Evolutionary conservation across 2,113 vertebrate genomes (phyloP), one percentile per base, ranked within the genome.

Genomic region (Alouatta palliata): DNA sequence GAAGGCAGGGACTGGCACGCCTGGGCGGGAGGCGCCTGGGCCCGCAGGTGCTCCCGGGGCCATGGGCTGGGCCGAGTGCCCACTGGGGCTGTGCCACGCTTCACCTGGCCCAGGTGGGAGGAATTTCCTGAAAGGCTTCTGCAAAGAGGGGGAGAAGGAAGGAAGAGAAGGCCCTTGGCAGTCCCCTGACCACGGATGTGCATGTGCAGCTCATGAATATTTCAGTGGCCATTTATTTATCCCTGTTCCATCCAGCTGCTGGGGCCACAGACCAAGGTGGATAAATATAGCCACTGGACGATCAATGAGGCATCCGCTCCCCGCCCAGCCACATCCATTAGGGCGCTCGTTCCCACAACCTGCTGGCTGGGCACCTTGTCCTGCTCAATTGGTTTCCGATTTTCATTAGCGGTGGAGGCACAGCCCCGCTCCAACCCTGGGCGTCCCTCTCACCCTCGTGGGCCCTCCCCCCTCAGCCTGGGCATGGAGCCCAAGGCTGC

Each of bases 161-260:
- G 98, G 97, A 98, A 98, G 95, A 91, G 96, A 97, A 98, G 98
- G 98, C 92, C 97, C 97, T 77, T 96, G 95, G 96, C 81, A 58
- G 97, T 98, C 97, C 98, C 97, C 97, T 97, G 98, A 97, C 45
- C 97, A 97, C 98, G 97, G 98, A 98, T 98, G 98, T 98, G 98
- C 98, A 97, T 98, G 98, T 98, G 98, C 98, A 98, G 98, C 98
- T 98, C 98, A 99, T 99, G 98, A 98, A 99, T 99, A 99, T 99
- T 99, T 99, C 98, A 99, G 98, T 52, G 98, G 97, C 98, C 98
- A 98, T 98, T 99, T 99, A 99, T 99, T 99, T 99, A 99, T 98
- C 98, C 98, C 98, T 97, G 98, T 97, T 87, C 98, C 98, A 98
- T 98, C 98, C 98, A 99, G 98, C 98, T 98, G 98, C 98, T 98